Conservation (phyloP, 1,140 invertebrate species). For the Drosophila ficusphila region DNA sequence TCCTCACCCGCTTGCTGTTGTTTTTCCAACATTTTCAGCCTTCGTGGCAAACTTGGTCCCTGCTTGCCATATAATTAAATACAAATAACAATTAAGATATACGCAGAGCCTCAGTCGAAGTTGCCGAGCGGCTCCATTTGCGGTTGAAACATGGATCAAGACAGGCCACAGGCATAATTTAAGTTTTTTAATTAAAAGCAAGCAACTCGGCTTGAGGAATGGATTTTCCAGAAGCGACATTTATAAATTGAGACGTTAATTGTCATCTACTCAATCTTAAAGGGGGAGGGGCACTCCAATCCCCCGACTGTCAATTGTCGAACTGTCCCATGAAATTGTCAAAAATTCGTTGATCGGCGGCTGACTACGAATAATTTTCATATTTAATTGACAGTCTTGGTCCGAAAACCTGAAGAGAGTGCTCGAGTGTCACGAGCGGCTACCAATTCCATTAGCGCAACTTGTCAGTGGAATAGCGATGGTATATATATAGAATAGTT, state of each 20-base stretch:
- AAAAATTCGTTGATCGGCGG: constrained; percentile 58
- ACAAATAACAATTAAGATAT: constrained; percentile 67
- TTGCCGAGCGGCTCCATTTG: constrained; percentile 24
- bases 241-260: constrained; percentile 75
- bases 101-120: constrained; percentile 15
- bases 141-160: constrained; percentile 21
- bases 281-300: constrained; percentile 13
- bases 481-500: not conserved
- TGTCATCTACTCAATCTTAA: constrained; percentile 41
- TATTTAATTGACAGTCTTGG: constrained; percentile 66
- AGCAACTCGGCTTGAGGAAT: constrained; percentile 29
- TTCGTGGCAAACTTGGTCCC: constrained; percentile 35
- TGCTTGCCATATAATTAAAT: constrained; percentile 62
- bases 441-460: constrained; percentile 65
- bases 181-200: constrained; percentile 68
- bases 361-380: constrained; percentile 62
- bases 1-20: constrained; percentile 10
- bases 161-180: constrained; percentile 41
- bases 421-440: constrained; percentile 44
- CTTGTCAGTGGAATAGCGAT: constrained; percentile 41
- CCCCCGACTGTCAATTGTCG: constrained; percentile 41
- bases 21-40: constrained; percentile 41
- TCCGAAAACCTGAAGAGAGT: constrained; percentile 34
- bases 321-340: constrained; percentile 69
- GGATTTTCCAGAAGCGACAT: constrained; percentile 33